Conservation (phyloP, 2,888 invertebrate species). For the Pammene aurita region DNA sequence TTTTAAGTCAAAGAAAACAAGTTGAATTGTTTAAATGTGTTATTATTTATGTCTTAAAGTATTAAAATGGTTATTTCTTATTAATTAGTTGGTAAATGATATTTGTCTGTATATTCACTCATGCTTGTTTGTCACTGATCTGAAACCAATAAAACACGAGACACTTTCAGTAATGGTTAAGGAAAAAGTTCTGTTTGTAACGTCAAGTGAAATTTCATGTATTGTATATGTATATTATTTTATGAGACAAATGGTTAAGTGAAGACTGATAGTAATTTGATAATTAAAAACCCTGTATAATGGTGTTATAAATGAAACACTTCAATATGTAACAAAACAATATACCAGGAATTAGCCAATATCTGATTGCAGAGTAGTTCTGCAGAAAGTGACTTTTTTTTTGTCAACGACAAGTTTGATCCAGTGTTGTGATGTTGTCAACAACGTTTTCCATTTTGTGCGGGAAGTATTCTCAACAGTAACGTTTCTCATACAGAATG, state of each 20-base stretch:
- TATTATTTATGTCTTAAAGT: constrained; percentile 84
- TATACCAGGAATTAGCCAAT: constrained; percentile 31
- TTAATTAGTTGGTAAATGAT: constrained; percentile 83
- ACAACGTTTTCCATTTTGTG: not conserved
- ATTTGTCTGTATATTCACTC: constrained; percentile 74
- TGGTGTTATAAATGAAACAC: constrained; percentile 28
- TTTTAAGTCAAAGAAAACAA: constrained; percentile 83
- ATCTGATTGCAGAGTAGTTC: constrained; percentile 13
- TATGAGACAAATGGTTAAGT: constrained; percentile 41
- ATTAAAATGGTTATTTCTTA: constrained; percentile 84
- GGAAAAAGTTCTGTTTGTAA: constrained; percentile 34
- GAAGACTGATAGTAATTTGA: constrained; percentile 44
- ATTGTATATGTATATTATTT: constrained; percentile 34
- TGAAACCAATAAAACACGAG: constrained; percentile 74
- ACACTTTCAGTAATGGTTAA: constrained; percentile 31
- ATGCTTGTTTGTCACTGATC: constrained; percentile 63
- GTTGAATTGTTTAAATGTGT: constrained; percentile 84
- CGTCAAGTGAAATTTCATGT: constrained; percentile 28
- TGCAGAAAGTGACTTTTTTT: not conserved
- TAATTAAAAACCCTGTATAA: constrained; percentile 32
- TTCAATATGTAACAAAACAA: constrained; percentile 22
- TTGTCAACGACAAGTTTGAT: not conserved
- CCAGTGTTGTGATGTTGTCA: constrained; percentile 14
- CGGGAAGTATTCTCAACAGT: not conserved
- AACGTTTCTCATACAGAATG: not conserved